Evolutionary conservation across 1,140 invertebrate genomes (phyloP), one percentile per base, ranked within the genome.

Genomic region (Pseudomyrmex concolor): DNA sequence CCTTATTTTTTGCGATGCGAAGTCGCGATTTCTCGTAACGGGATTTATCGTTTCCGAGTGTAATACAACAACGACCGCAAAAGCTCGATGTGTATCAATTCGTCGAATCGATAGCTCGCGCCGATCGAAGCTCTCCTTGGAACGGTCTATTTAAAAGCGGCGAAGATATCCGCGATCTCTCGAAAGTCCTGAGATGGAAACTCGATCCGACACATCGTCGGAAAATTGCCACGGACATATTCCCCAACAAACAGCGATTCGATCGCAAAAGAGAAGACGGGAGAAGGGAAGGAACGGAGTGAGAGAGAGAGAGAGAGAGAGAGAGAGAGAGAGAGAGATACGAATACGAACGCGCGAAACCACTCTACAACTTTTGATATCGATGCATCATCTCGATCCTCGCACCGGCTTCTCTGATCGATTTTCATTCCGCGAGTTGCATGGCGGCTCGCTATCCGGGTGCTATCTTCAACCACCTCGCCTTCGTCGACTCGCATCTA

Each of bases 341-440:
- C 72, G 85, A 87, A 66, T 76, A 86, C 64, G 83, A 80, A 83
- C 88, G 92, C 91, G 92, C 88, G 90, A 93, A 93, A 92, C 91
- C 92, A 93, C 92, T 93, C 92, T 90, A 89, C 92, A 92, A 91
- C 90, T 94, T 92, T 92, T 93, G 91, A 94, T 94, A 94, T 94
- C 93, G 92, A 93, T 93, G 93, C 92, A 94, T 94, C 93, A 94
- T 94, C 93, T 93, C 91, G 91, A 92, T 92, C 89, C 91, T 90
- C 90, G 91, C 91, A 90, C 91, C 90, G 91, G 88, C 83, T 91
- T 92, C 90, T 90, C 91, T 92, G 93, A 94, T 94, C 93, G 92
- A 93, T 94, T 94, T 94, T 93, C 93, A 93, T 94, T 93, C 91
- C 92, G 90, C 90, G 90, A 88, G 86, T 93, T 92, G 89, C 89